Percentiles rank a stretch among this genome's conserved stretches.
These are phyloP conservation scores for Drosophila kurseongensis DNA, from an alignment of 1,140 invertebrate species.

Conservation along the genomic window DNA sequence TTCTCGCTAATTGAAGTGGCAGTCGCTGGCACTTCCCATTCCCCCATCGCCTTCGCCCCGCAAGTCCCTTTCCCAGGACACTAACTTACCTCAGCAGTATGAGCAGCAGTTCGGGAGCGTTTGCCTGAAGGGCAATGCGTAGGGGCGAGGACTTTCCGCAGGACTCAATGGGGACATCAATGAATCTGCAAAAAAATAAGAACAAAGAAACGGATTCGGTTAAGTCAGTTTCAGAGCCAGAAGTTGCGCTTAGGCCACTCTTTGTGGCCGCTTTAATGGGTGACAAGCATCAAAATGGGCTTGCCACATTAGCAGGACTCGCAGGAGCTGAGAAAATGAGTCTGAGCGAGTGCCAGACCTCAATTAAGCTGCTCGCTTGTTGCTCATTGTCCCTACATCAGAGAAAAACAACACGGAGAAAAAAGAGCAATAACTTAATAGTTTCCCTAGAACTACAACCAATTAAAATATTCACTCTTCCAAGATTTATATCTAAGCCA, in stretches of 20 bases:
- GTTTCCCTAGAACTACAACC: no score
- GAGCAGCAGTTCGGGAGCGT: slow-evolving; percentile 89
- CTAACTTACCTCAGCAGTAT: slow-evolving; percentile 87
- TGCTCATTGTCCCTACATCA: slow-evolving; percentile 17
- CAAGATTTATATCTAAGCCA: no score
- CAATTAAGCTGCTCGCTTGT: slow-evolving; percentile 63
- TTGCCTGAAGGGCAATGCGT: slow-evolving; percentile 89
- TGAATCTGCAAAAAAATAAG: slow-evolving; percentile 86
- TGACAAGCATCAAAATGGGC: slow-evolving; percentile 45
- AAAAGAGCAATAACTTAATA: background rate
- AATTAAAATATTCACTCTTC: no score
- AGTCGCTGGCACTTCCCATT: slow-evolving; percentile 9
- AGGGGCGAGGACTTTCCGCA: slow-evolving; percentile 89
- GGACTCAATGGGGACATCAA: slow-evolving; percentile 92
- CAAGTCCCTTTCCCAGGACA: slow-evolving; percentile 3
- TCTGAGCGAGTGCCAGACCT: slow-evolving; percentile 28
- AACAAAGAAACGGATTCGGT: slow-evolving; percentile 18
- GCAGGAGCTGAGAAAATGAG: slow-evolving; percentile 17
- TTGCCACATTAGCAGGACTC: slow-evolving; percentile 50
- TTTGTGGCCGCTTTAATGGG: slow-evolving; percentile 55
- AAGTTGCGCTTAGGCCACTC: slow-evolving; percentile 44
- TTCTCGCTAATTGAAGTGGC: slow-evolving; percentile 76
- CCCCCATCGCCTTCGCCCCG: background rate
- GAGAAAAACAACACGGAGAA: background rate
- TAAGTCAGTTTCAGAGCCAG: slow-evolving; percentile 22